Conservation (phyloP, 2,797 vertebrate species). For the Amniataba percoides region DNA sequence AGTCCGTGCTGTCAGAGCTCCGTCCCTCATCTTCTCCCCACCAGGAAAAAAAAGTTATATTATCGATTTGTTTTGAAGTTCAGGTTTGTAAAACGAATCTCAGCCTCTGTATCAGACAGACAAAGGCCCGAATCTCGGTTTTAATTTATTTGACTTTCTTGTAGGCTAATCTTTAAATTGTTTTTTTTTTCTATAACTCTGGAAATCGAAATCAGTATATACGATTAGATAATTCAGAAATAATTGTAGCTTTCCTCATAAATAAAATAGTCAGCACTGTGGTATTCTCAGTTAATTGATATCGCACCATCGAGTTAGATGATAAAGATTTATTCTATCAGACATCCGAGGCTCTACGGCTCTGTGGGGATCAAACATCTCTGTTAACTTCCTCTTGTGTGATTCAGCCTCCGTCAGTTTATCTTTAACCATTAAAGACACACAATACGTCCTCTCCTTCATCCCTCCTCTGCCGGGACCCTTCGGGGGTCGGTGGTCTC, state of each 20-base stretch:
- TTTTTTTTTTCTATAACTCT: background rate
- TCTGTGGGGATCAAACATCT: background rate
- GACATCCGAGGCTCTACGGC: background rate
- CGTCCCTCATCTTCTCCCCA: too few species aligned
- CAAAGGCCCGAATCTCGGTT: conserved; percentile 4
- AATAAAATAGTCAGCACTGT: background rate
- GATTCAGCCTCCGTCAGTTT: conserved; percentile 8
- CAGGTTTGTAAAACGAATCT: background rate
- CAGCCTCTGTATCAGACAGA: background rate
- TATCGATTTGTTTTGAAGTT: background rate
- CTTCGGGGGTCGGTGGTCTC: conserved; percentile 16
- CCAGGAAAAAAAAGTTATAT: background rate
- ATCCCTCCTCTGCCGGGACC: conserved; percentile 34
- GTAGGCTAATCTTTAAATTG: background rate
- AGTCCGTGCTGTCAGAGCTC: too few species aligned
- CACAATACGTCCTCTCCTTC: conserved; percentile 31
- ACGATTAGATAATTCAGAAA: too few species aligned
- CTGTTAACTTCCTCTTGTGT: conserved; percentile 31
- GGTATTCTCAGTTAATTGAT: background rate
- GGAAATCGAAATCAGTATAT: background rate
- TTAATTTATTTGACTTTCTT: background rate
- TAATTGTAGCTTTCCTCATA: fast-evolving
- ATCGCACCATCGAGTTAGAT: background rate
- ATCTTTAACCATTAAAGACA: conserved; percentile 3
- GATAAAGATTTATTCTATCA: background rate